Base-by-base conservation (phyloP, 2,113 vertebrate genomes). In the Anguilla japonica region DNA sequence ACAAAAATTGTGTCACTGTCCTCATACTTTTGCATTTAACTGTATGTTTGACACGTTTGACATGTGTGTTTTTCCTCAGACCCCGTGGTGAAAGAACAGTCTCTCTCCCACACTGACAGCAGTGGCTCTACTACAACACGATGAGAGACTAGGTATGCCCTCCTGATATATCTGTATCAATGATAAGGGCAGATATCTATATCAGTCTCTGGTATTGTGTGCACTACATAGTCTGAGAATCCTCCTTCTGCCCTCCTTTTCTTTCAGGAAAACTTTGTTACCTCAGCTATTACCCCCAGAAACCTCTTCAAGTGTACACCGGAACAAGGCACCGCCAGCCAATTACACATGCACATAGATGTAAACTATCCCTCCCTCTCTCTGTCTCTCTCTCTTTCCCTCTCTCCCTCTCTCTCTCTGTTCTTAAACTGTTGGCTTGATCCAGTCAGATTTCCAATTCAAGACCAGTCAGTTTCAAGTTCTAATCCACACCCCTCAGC, bases 1-100 rank as follows among this genome's bases (percentile, higher is more conserved):
- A 46, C 43, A 46, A 46, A 46, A 46, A 46, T 6, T 46, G 9
- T 46, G 43, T 46, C 43, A 46, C 43, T 46, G 43, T 46, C 4
- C 43, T 9, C 0, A 46, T 46, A 46, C 43, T 46, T 46, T 46
- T 46, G 43, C 20, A n/a, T 71, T 26, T 34, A 34, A 34, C 34
- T 13, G 71, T 75, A n/a, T 34, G 26, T 80, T 39, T 41, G 39
- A 9, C 26, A 29, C 16, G n/a, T 34, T 41, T 50, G 20, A 63
- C 50, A 1, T 53, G 56, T 82, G 85, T 87, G 41, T 94, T 50
- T 88, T 84, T 89, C 41, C 93, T 71, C 93, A 99, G 98, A 98
- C 94, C 97, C 98, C 5, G 94, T 96, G 88, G 95, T 99, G 93
- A 98, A 98, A 93, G 98, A 98, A 94, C 97, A 98, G 91, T 96